Evolutionary conservation across 2,888 invertebrate genomes (phyloP), one percentile per base, ranked within the genome.

Genomic region (Athalia rosae): DNA sequence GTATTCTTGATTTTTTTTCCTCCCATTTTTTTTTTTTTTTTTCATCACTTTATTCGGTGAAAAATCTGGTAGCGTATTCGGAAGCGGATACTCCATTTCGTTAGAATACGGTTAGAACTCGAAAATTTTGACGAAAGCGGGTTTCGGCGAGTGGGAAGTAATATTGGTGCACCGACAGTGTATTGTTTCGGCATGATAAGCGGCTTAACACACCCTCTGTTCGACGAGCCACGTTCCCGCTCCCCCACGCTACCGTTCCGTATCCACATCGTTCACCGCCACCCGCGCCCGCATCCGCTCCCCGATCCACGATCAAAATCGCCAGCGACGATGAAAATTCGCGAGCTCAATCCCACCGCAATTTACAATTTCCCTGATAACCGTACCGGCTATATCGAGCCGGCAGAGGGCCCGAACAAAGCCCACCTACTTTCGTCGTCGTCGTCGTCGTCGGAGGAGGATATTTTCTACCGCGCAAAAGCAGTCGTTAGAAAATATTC

Each of bases 171-270:
- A 89, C 89, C 89, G 84, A 89, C 87, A 89, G 87, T 89, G 88
- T 89, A 89, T 89, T 89, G 89, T 89, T 89, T 89, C 88, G 89
- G 89, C 88, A 89, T 89, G 89, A 89, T 89, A 89, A 89, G 89
- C 89, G 88, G 89, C 89, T 89, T 89, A 89, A 89, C 89, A 86
- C 86, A 87, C 87, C 88, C 89, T 87, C 85, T 62, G 74, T 74
- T 74, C 74, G 47, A 13, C 74, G 61, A 74, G 61, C 48, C 74
- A 74, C 82, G 84, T 85, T 84, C 80, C 83, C 84, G 83, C 83
- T 82, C 81, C 77, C 71, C 79, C 84, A 13, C 58, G 58, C 56
- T 58, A 71, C 4, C 56, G 58, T 58, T 58, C 50, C 74, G 45
- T 48, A 80, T 71, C 77, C 56, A 62, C 77, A n/a, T 76, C 62